These are phyloP conservation scores for Drosophila ogumai DNA, from an alignment of 1,140 invertebrate genomes.

Conservation along the genomic window DNA sequence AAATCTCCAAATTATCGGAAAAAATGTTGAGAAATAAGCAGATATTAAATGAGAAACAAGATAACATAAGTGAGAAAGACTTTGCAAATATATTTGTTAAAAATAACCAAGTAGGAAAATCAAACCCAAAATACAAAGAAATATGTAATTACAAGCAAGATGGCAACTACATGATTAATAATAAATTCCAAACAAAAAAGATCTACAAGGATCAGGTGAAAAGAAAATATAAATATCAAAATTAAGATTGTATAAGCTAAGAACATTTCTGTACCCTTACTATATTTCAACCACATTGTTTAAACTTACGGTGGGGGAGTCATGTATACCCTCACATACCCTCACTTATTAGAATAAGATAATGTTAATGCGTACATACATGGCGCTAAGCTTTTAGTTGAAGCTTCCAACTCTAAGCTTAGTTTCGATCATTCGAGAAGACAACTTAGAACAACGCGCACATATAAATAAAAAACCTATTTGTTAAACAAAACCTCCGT, in stretches of 20 bases:
- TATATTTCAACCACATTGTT: no score
- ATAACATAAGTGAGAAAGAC: not conserved
- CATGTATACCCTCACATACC: constrained; percentile 8
- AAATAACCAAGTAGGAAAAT: constrained; percentile 18
- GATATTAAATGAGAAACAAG: not conserved
- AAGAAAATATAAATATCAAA: constrained; percentile 8
- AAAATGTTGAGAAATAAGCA: not conserved
- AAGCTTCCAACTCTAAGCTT: no score
- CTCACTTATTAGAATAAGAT: constrained; percentile 5
- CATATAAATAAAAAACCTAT: no score
- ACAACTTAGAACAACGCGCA: no score
- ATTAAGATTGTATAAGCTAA: not conserved
- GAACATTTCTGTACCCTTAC: not conserved
- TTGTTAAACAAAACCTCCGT: no score
- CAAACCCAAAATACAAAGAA: constrained; percentile 13
- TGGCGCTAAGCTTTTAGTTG: no score
- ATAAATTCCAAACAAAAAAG: constrained; percentile 11
- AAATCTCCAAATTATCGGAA: constrained; percentile 2
- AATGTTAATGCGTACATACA: no score
- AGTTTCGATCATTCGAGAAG: no score
- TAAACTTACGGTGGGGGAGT: not conserved
- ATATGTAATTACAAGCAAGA: not conserved
- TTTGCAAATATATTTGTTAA: constrained; percentile 7
- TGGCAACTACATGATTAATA: constrained; percentile 15
- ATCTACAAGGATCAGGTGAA: constrained; percentile 14